phyloP scores from a whole-genome alignment of 1,140 invertebrate species.

The Drosophila punjabiensis region DNA sequence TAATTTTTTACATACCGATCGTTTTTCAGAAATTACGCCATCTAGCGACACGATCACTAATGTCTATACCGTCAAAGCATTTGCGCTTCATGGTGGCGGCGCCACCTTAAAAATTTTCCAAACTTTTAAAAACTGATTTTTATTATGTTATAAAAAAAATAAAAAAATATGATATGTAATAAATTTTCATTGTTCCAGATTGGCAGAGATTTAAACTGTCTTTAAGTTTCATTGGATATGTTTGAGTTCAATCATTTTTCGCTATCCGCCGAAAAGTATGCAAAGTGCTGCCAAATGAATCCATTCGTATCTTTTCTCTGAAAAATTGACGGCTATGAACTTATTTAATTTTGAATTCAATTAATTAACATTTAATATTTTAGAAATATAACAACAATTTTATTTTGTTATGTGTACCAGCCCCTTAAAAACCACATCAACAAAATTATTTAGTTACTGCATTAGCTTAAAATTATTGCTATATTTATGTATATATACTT shows the following conservation, averaged over 20 bases:
- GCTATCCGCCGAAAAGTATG: constrained; percentile 8
- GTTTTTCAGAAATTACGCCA: background rate
- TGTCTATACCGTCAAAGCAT: background rate
- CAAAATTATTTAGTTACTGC: background rate
- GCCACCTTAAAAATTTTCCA: background rate
- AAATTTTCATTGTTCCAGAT: background rate
- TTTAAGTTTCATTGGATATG: background rate
- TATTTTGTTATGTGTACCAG: background rate
- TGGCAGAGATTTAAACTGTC: background rate
- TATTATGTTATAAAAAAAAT: background rate
- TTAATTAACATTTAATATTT: background rate
- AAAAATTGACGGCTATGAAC: background rate
- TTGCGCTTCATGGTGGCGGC: background rate
- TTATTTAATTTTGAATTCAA: background rate
- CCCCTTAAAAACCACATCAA: background rate
- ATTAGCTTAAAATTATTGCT: background rate
- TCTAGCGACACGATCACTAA: background rate
- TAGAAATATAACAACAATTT: background rate
- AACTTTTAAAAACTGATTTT: background rate
- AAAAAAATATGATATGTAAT: background rate
- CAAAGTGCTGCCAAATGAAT: background rate
- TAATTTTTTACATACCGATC: background rate
- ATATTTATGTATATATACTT: too few relatives aligned
- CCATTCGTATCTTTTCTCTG: background rate
- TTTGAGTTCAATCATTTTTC: background rate